Base-by-base conservation (phyloP, 2,797 vertebrate species). In the Cynopterus sphinx region DNA sequence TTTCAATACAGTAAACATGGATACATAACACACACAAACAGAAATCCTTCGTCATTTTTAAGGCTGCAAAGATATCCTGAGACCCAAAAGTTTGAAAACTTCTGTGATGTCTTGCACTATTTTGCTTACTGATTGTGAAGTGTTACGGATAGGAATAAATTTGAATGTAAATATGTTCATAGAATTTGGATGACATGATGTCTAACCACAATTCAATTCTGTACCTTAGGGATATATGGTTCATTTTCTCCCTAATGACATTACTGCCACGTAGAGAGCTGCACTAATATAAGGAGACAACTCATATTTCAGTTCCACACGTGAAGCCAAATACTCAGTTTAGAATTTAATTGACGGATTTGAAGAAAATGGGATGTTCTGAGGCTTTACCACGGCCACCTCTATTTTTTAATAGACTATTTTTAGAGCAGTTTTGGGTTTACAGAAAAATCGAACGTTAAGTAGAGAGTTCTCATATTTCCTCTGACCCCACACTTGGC, bases 281-380 rank as follows among this genome's bases (percentile, higher is more conserved):
- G 8, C 22, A 43, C 17, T 22, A 61, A 65, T 39, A 33, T 59
- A 33, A 82, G 26, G 26, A 73, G 24, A 87, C 28, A 78, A 28
- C 26, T 53, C 41, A 67, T 73, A 61, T 78, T 67, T 79, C 74
- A 94, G 77, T 9, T 57, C 5, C 31, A 67, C 26, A 73, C 24
- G 26, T 9, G 78, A 79, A 71, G 16, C 28, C 71, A 78, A 78
- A 84, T 67, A 78, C 55, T 68, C 43, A 33, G 57, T 59, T 83
- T 83, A 71, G 67, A 82, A 77, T 65, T 57, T 81, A 83, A 89
- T 68, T 13, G 70, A 89, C 87, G 49, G 83, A 41, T 74, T 59
- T 90, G 86, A 94, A 88, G 73, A 88, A 92, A 79, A 78, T 51
- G 53, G 2, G 68, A 43, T 68, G 39, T 43, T 87, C 31, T n/a